Conservation (phyloP, 2,113 vertebrate species). For the Acanthisitta chloris region DNA sequence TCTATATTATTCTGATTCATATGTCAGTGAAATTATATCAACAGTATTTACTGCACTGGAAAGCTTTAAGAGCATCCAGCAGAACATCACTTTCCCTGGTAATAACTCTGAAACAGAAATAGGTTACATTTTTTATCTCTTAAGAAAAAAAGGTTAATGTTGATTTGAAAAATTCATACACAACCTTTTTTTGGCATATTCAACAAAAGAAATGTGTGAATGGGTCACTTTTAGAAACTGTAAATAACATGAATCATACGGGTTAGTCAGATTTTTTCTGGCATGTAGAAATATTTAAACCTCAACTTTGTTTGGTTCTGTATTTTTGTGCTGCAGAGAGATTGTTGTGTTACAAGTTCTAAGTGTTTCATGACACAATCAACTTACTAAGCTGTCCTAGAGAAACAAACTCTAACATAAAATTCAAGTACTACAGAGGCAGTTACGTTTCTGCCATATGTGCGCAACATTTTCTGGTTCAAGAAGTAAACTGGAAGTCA, state of each 20-base stretch:
- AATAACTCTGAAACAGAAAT: conserved; percentile 43
- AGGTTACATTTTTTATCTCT: conserved; percentile 30
- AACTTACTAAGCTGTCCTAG: background rate
- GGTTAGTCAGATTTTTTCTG: background rate
- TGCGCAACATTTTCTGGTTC: background rate
- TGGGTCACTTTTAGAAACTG: conserved; percentile 7
- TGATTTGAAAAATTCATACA: conserved; percentile 23
- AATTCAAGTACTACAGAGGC: background rate
- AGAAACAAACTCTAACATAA: background rate
- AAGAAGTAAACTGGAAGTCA: background rate
- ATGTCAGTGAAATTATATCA: conserved; percentile 6
- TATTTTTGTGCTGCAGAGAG: background rate
- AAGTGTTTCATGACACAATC: background rate
- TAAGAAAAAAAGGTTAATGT: conserved; percentile 37
- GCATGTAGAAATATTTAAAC: background rate
- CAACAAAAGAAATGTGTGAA: background rate
- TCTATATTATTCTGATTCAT: conserved; percentile 30
- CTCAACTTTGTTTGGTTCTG: background rate
- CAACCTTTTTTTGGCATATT: background rate
- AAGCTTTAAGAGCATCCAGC: conserved; percentile 20
- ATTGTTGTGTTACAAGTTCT: background rate
- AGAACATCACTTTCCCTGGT: conserved; percentile 7
- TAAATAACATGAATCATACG: background rate
- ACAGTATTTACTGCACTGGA: conserved; percentile 33
- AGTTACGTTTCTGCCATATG: background rate